Base-by-base conservation (phyloP, 2,113 vertebrate species). In the Periophthalmus modestus region DNA sequence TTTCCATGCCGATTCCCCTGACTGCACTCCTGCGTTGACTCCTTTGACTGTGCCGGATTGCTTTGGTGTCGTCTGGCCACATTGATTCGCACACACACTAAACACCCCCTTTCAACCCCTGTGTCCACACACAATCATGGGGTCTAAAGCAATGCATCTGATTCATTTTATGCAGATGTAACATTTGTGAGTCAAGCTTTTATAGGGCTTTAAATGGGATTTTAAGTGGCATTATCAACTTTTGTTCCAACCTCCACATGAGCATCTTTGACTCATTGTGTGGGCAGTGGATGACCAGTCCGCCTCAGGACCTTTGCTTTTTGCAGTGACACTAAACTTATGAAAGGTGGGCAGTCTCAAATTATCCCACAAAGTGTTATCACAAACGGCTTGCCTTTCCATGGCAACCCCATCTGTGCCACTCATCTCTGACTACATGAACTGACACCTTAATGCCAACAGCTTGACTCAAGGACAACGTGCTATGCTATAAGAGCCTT, bases 1-100 rank as follows among this genome's bases (percentile, higher is more conserved):
- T 94, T 93, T 94, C 91, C 91, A 91, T 90, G 88, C 83, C 88
- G 91, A 93, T 92, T 94, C 93, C 92, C 93, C 91, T 87, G 89
- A 91, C 92, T 92, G 91, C 88, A 86, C 91, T 90, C 89, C 85
- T 50, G 82, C 87, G 87, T 90, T 90, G 91, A 93, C 86, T 92
- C 88, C 84, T 91, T 91, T 92, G 87, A 92, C 89, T 91, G 89
- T 89, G 88, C 83, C 78, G 87, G 91, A 94, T 94, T 93, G 92
- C 92, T 94, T 92, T 89, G 92, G 92, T 93, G 90, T 92, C 91
- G 91, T 93, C 90, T 85, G 88, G 88, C 84, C 85, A 89, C 91
- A 90, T 86, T 92, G 89, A 92, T 93, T 92, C 89, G 71, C 80
- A 61, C 72, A 75, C 5, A 76, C 58, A 62, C 54, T 61, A 43